These are phyloP conservation scores for Tricholauxania praeusta DNA, from an alignment of 2,888 invertebrate species.

Conservation along the genomic window DNA sequence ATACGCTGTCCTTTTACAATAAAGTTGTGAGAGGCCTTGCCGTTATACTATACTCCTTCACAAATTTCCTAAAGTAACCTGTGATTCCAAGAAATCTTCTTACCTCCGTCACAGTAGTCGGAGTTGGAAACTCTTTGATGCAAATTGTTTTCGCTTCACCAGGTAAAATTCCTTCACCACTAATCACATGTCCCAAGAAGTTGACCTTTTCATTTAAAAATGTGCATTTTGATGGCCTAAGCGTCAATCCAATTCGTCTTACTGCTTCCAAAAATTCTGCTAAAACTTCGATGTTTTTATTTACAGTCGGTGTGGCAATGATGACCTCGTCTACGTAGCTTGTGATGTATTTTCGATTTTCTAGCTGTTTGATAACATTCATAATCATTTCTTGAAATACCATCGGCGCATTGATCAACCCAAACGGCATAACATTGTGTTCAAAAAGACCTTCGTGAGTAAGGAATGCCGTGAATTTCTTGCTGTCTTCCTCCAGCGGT, in stretches of 20 bases:
- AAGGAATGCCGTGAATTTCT: conserved; percentile 52
- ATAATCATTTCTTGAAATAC: conserved; percentile 55
- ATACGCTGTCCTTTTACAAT: conserved; percentile 23
- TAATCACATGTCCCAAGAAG: conserved; percentile 39
- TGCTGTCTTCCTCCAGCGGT: conserved; percentile 44
- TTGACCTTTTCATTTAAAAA: conserved; percentile 42
- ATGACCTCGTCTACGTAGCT: conserved; percentile 34
- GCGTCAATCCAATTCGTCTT: conserved; percentile 33
- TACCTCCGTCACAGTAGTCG: conserved; percentile 31
- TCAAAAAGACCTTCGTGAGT: conserved; percentile 47
- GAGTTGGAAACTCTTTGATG: conserved; percentile 39
- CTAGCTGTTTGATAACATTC: conserved; percentile 24
- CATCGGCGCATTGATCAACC: conserved; percentile 55
- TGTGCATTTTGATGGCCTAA: conserved; percentile 44
- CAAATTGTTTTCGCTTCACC: conserved; percentile 35
- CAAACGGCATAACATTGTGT: conserved; percentile 57
- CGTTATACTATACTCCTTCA: conserved; percentile 23
- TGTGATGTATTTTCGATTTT: conserved; percentile 10
- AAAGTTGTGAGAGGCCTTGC: conserved; percentile 26
- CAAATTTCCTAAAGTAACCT: conserved; percentile 43
- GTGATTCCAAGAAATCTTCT: conserved; percentile 36
- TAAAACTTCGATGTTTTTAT: neutral
- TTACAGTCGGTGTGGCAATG: conserved; percentile 11
- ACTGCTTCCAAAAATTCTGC: conserved; percentile 34
- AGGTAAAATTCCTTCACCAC: conserved; percentile 33